Percentiles rank a stretch among this genome's conserved stretches.
These are phyloP conservation scores for Neoscelio sp. DNA, from an alignment of 2,888 invertebrate species.

Conservation along the genomic window DNA sequence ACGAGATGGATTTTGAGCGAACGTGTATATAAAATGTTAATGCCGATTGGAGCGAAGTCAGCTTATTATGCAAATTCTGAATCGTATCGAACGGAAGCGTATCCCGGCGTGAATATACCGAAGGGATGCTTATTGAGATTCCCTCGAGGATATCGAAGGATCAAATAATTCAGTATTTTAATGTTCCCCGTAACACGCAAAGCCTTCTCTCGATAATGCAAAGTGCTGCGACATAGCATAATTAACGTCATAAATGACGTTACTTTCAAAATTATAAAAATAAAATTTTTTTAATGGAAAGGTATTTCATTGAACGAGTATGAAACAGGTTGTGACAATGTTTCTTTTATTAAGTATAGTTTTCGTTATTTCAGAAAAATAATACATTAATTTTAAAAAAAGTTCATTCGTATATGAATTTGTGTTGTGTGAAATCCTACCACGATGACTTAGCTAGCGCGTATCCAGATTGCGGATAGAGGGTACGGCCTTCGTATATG, in stretches of 20 bases:
- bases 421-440: no score
- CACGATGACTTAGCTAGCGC: no score
- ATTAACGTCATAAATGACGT: constrained; percentile 9
- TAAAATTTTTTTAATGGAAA: background rate
- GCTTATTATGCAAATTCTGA: constrained; percentile 5
- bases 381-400: no score
- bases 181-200: constrained; percentile 20
- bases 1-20: no score
- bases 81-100: constrained; percentile 21
- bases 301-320: no score
- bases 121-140: constrained; percentile 21
- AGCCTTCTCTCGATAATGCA: background rate
- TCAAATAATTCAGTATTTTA: constrained; percentile 34
- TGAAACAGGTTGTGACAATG: no score
- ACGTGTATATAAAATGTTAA: constrained; percentile 15
- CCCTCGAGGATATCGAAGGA: constrained; percentile 15
- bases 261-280: background rate
- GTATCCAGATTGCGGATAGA: no score
- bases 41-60: constrained; percentile 4
- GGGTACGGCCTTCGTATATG: no score
- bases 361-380: no score
- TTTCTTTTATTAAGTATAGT: no score
- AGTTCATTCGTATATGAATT: no score
- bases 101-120: constrained; percentile 12
- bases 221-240: constrained; percentile 18